These are phyloP conservation scores for Vipera latastei DNA, from an alignment of 2,797 vertebrate species.

Conservation along the genomic window DNA sequence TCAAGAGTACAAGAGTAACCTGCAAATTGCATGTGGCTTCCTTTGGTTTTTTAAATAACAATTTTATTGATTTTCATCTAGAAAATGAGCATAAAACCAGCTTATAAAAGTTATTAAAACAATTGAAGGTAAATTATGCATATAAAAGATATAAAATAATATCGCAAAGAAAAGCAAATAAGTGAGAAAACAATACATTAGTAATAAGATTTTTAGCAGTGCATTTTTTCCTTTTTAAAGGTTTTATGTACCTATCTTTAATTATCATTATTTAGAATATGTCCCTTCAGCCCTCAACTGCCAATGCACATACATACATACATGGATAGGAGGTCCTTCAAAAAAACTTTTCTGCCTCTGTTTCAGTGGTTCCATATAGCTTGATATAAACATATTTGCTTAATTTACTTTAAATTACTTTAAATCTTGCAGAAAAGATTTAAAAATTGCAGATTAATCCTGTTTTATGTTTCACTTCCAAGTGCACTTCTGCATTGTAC, in stretches of 20 bases:
- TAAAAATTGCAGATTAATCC: neutral
- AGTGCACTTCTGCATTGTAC: neutral
- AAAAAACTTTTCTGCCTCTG: neutral
- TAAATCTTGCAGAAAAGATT: neutral
- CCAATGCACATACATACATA: neutral
- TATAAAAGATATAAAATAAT: neutral
- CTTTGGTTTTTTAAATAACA: neutral
- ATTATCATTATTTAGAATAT: neutral
- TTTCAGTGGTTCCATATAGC: neutral
- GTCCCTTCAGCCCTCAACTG: neutral
- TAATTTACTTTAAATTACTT: neutral
- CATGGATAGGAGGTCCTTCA: neutral
- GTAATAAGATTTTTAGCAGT: neutral
- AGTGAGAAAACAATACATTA: neutral
- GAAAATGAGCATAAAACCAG: neutral
- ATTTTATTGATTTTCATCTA: neutral
- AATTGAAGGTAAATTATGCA: neutral
- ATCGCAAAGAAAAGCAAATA: neutral
- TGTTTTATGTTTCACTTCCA: neutral
- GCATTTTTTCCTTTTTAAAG: neutral
- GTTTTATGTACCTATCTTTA: neutral
- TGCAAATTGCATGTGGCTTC: neutral
- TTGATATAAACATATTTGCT: neutral
- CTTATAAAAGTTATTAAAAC: neutral
- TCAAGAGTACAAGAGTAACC: neutral